Base-by-base conservation (phyloP, 1,140 invertebrate species). In the Orius insidiosus region DNA sequence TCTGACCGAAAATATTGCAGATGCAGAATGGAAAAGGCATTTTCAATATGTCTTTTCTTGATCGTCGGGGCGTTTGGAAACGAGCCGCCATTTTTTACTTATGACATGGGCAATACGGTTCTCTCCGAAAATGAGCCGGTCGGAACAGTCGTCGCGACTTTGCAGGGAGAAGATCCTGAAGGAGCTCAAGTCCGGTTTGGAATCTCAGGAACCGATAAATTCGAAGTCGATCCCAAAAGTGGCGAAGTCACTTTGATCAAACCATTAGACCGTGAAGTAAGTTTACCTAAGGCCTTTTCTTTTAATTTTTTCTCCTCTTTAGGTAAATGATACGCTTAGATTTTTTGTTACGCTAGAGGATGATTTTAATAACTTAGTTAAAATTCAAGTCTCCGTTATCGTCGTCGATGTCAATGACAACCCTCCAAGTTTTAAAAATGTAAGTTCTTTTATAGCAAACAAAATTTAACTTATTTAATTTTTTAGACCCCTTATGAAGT, bases 401-500 rank as follows among this genome's bases (percentile, higher is more conserved):
- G 75, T 93, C 31, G 60, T 83, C 3, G 87, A 93, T 58, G 80
- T 84, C 54, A 92, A 93, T 59, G 87, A 93, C 56, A 89, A 89
- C 64, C 66, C 80, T 18, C 86, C 86, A 4, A 68, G 72, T 46
- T 89, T 89, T 63, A 68, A 76, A 63, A 74, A 79, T 63, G 79
- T 82, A 63, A 70, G 68, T 64, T 33, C n/a, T 13, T 13, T 36
- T 40, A 33, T 46, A 2, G 37, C 10, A 11, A 5, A 31, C 11
- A 46, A 8, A 4, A 16, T 15, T 47, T 30, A 9, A 47, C 9
- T 47, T 30, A 10, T 47, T 13, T 5, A 30, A 45, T 45, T 48
- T 62, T 64, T 5, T 60, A 84, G 72, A 74, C 71, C 46, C 80
- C 82, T 0, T 92, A 90, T 61, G 78, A 85, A 56, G 72, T 78